Evolutionary conservation across 1,140 invertebrate species (phyloP).

Genomic region (Temnothorax longispinosus): DNA sequence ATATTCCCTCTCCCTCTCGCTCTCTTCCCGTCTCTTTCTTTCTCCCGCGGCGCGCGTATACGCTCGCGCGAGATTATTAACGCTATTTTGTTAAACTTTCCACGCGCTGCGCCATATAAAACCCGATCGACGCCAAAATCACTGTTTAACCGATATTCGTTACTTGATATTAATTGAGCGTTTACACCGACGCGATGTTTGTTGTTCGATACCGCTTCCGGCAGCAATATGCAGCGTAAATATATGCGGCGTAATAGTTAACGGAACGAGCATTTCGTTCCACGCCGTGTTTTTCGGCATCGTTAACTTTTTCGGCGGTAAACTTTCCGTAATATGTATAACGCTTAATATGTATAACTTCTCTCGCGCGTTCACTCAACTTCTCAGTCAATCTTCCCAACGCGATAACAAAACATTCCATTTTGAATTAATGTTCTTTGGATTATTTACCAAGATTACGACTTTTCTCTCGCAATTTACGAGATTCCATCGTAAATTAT

Average conservation of each 20-base stretch:
- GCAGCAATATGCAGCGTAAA: constrained; percentile 56
- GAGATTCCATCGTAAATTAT: background rate
- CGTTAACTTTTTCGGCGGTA: constrained; percentile 6
- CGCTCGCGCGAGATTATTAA: constrained; percentile 50
- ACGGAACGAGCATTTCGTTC: constrained; percentile 27
- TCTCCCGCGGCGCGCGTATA: constrained; percentile 6
- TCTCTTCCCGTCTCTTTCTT: constrained; percentile 33
- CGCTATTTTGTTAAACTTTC: constrained; percentile 61
- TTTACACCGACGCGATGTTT: constrained; percentile 56
- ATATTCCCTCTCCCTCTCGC: constrained; percentile 20
- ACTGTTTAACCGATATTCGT: constrained; percentile 61
- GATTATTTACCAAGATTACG: no score
- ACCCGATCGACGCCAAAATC: constrained; percentile 55
- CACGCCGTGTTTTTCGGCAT: constrained; percentile 18
- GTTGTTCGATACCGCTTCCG: constrained; percentile 59
- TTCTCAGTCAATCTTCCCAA: background rate
- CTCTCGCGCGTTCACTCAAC: background rate
- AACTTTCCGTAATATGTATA: background rate
- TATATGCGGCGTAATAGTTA: constrained; percentile 49
- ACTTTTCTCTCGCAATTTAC: background rate
- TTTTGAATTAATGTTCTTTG: background rate
- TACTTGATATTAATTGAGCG: constrained; percentile 62
- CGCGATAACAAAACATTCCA: background rate
- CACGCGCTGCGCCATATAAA: constrained; percentile 46
- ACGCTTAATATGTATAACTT: background rate